Evolutionary conservation across 2,113 vertebrate species (phyloP).

Genomic region (Bos javanicus): DNA sequence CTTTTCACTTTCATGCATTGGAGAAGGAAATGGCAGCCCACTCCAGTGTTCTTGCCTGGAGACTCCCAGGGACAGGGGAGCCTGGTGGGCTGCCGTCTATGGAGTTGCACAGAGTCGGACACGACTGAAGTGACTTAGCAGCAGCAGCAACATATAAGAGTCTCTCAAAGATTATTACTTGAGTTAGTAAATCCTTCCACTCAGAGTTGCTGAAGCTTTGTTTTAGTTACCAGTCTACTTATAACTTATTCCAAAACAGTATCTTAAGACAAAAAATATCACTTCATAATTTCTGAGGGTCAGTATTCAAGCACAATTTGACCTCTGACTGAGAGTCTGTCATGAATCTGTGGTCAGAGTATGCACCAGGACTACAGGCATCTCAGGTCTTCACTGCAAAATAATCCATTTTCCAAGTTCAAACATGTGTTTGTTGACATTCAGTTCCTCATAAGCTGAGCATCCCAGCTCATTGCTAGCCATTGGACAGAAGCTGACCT

Average conservation of each 20-base stretch:
- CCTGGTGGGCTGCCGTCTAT: no score
- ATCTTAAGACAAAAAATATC: not conserved
- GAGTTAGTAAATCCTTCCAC: not conserved
- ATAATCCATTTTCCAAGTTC: not conserved
- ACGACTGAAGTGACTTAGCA: no score
- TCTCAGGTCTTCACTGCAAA: not conserved
- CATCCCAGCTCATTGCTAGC: not conserved
- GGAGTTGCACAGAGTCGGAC: no score
- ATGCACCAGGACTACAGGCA: accelerated
- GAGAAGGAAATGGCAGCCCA: no score
- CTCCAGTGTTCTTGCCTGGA: no score
- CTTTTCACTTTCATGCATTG: no score
- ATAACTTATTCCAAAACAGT: not conserved
- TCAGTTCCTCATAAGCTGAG: not conserved
- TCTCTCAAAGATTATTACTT: not conserved
- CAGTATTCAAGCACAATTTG: not conserved
- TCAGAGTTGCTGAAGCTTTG: not conserved
- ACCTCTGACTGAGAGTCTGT: not conserved
- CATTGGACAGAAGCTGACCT: not conserved
- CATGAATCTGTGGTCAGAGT: not conserved
- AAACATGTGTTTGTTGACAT: not conserved
- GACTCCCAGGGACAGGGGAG: no score
- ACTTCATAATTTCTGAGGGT: not conserved
- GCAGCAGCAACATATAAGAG: not conserved
- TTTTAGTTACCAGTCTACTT: not conserved